A percentile compares a stretch with the other conserved stretches of the same genome.
These are phyloP conservation scores for Diglossa cyanea DNA, from an alignment of 2,797 vertebrate genomes.

Conservation along the genomic window DNA sequence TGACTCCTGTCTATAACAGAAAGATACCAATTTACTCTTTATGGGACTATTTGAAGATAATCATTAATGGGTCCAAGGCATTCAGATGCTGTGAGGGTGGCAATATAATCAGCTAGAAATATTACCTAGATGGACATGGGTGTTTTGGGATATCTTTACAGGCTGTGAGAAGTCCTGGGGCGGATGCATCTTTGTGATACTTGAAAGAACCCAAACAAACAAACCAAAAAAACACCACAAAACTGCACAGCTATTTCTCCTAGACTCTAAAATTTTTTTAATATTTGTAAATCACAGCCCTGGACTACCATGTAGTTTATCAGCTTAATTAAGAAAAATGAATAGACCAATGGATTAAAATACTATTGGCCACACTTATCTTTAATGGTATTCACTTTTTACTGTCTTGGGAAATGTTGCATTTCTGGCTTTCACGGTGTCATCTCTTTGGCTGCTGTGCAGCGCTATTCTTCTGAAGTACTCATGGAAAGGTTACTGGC, in stretches of 20 bases:
- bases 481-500: background rate
- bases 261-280: background rate
- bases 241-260: background rate
- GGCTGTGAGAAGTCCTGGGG: background rate
- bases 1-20: background rate
- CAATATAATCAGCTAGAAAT: background rate
- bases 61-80: background rate
- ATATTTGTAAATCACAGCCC: background rate
- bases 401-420: background rate
- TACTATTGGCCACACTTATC: background rate
- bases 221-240: accelerated
- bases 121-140: background rate
- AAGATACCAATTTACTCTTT: background rate
- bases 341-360: background rate
- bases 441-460: background rate
- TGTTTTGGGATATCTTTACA: background rate
- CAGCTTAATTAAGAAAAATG: background rate
- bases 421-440: background rate
- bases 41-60: background rate
- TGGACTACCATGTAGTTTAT: background rate
- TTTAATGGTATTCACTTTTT: background rate
- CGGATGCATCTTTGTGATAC: background rate
- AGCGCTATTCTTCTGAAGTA: background rate
- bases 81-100: background rate
- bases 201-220: background rate